phyloP scores from a whole-genome alignment of 2,113 vertebrate species.

The Sardina pilchardus region DNA sequence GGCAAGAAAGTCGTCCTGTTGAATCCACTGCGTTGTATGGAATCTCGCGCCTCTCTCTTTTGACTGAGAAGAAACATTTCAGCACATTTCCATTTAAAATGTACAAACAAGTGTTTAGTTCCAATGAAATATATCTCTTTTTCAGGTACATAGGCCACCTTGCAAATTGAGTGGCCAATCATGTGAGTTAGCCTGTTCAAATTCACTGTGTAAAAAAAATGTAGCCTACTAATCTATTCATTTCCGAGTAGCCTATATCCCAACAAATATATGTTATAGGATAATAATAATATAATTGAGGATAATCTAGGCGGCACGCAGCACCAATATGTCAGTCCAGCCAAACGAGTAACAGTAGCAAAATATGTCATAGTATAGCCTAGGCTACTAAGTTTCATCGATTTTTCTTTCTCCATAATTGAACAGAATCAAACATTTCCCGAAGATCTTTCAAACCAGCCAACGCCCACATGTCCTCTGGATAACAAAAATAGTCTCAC shows the following conservation, averaged over 20 bases:
- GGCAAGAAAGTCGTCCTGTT: neutral
- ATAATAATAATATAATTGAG: too few relatives aligned
- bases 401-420: neutral
- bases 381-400: neutral
- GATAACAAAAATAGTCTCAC: neutral
- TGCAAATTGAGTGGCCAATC: neutral
- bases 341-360: neutral
- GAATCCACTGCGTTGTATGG: neutral
- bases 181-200: neutral
- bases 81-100: neutral
- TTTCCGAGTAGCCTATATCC: too few relatives aligned
- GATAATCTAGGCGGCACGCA: too few relatives aligned
- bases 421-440: neutral
- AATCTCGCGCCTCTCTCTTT: neutral
- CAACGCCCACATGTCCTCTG: neutral
- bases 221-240: too few relatives aligned
- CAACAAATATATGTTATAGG: too few relatives aligned
- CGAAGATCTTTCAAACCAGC: neutral
- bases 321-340: neutral
- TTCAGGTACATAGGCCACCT: neutral
- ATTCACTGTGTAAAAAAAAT: too few relatives aligned
- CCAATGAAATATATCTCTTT: neutral
- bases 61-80: neutral
- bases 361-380: too few relatives aligned
- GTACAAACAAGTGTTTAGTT: neutral